A percentile compares a stretch with the other conserved stretches of the same genome.
These are phyloP conservation scores for Torymus texanus DNA, from an alignment of 2,888 invertebrate genomes.

Conservation along the genomic window DNA sequence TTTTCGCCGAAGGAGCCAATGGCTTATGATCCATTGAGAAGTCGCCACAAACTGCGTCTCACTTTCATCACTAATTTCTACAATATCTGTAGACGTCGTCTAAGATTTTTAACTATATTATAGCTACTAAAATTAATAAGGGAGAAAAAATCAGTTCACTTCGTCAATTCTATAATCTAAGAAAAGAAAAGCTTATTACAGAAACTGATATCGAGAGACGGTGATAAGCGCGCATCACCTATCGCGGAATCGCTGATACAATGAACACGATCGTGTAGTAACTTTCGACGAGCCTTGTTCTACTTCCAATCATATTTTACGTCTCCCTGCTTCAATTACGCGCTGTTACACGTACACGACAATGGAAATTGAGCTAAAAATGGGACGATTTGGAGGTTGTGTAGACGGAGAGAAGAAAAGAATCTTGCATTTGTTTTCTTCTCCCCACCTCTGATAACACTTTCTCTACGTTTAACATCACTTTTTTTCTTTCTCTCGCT, in stretches of 20 bases:
- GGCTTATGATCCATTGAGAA: constrained; percentile 24
- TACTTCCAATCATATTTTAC: background rate
- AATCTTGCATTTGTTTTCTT: background rate
- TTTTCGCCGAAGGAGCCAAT: constrained; percentile 21
- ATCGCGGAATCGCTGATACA: constrained; percentile 19
- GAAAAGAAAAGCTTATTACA: constrained; percentile 32
- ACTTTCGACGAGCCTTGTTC: constrained; percentile 1
- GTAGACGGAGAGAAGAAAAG: background rate
- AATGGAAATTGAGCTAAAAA: constrained; percentile 36
- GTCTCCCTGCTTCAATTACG: background rate
- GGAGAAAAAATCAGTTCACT: constrained; percentile 28
- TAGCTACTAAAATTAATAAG: constrained; percentile 22
- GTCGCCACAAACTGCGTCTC: constrained; percentile 15
- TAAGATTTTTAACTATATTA: constrained; percentile 13
- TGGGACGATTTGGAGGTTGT: background rate
- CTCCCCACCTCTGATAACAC: background rate
- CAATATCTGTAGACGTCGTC: constrained; percentile 10
- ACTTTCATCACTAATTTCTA: constrained; percentile 29
- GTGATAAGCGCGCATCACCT: constrained; percentile 8
- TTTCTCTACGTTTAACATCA: constrained; percentile 20
- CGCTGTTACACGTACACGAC: background rate
- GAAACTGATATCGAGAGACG: constrained; percentile 17
- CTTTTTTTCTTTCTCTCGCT: background rate
- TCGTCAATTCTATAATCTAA: constrained; percentile 29
- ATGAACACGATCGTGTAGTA: constrained; percentile 16